A percentile compares a stretch with the other conserved stretches of the same genome.
phyloP scores from a whole-genome alignment of 2,797 vertebrate genomes.

The Lacerta viridis region DNA sequence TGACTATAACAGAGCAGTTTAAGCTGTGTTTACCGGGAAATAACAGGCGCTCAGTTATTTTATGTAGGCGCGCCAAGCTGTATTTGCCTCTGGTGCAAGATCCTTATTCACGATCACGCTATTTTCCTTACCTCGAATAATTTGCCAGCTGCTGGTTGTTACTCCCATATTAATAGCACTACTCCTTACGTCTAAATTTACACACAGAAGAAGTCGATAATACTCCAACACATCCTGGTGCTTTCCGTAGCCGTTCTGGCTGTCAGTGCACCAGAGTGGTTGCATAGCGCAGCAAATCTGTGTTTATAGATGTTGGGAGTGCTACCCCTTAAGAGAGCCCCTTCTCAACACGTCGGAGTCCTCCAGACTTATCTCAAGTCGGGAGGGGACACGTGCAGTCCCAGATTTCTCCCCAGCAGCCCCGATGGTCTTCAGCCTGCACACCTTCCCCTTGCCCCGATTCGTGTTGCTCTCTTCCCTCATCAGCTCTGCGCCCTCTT shows the following conservation, averaged over 20 bases:
- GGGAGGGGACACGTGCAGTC: background rate
- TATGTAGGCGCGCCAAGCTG: fast-evolving
- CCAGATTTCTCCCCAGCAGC: background rate
- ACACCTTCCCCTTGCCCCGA: background rate
- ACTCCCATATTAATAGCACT: background rate
- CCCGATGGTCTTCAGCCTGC: background rate
- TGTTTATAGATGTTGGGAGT: background rate
- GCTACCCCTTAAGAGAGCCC: background rate
- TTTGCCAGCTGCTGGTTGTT: no score
- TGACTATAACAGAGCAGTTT: background rate
- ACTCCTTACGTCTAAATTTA: no score
- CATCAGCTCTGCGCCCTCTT: background rate
- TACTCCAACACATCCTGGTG: background rate
- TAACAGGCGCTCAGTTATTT: no score
- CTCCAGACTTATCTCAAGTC: background rate
- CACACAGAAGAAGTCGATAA: background rate
- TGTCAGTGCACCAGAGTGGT: background rate
- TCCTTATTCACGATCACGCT: background rate
- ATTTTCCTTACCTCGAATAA: background rate
- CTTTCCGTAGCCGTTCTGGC: no score
- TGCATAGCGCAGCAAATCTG: background rate
- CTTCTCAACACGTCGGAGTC: background rate
- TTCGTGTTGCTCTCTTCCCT: no score
- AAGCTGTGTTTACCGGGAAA: background rate
- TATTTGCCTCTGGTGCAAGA: background rate